Conservation (phyloP, 2,888 invertebrate species). For the Brachylomia viminalis region DNA sequence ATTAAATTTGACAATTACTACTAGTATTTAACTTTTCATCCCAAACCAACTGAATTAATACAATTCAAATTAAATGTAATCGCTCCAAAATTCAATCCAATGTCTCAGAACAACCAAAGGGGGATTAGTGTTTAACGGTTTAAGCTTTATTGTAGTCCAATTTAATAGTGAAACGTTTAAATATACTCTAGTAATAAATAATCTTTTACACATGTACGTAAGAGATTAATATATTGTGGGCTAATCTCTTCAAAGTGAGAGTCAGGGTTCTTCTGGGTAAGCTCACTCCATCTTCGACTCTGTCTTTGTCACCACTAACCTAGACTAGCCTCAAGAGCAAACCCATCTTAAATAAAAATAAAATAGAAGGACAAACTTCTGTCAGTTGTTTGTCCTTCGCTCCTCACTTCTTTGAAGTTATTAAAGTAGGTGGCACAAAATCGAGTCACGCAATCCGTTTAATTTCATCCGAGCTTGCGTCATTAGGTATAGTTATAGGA, state of each 20-base stretch:
- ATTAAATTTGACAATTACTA: constrained; percentile 35
- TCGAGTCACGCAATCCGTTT: constrained; percentile 69
- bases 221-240: neutral
- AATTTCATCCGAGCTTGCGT: constrained; percentile 63
- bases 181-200: constrained; percentile 12
- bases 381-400: constrained; percentile 8
- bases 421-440: neutral
- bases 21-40: constrained; percentile 55
- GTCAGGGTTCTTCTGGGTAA: no score
- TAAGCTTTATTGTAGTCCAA: constrained; percentile 10
- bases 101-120: constrained; percentile 50
- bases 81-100: constrained; percentile 38
- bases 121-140: constrained; percentile 36
- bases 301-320: no score
- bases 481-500: constrained; percentile 50
- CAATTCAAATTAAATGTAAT: constrained; percentile 56
- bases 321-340: no score
- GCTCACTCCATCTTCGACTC: no score
- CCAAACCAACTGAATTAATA: constrained; percentile 53
- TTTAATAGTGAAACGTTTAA: constrained; percentile 11
- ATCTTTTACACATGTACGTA: neutral
- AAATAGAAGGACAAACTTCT: constrained; percentile 1
- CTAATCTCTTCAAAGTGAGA: no score
- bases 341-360: no score
- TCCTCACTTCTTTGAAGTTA: neutral